Base-by-base conservation (phyloP, 1,140 invertebrate species). In the Zaprionus lachaisei region DNA sequence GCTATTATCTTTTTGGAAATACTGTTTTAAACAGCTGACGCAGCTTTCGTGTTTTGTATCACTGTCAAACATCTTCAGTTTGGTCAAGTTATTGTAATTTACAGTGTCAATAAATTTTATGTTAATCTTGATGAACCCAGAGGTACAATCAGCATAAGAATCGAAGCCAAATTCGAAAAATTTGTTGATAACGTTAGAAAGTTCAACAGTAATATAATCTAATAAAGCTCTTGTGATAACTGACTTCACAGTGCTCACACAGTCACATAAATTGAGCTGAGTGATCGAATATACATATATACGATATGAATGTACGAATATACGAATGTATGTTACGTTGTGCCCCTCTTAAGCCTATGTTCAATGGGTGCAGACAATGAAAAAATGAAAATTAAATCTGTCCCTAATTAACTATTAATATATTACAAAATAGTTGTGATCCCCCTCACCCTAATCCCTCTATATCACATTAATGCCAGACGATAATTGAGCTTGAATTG, bases 401-500 rank as follows among this genome's bases (percentile, higher is more conserved):
- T 17, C n/a, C 7, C 41, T 17, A 17, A 47, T 47, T 47, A 47
- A 47, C 41, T 17, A 47, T 51, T 51, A 51, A 51, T 24, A 24
- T 24, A 51, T 51, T 51, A 51, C 47, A 51, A 51, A 51, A 24
- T 51, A 51, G 47, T 24, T 22, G 11, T 4, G 11, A 4, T 51
- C 0, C 20, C 20, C 20, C 9, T 22, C 47, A 4, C 47, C 7
- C 2, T 12, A 11, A 20, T 5, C 20, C 11, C 20, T 2, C 20
- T 51, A 11, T 11, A 14, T 5, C 20, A 14, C 20, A 51, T 22
- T 51, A 51, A 22, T 22, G 41, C 41, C 41, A 47, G 47, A 51
- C 47, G 12, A 51, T 51, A 51, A 51, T 51, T 51, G 47, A 47
- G 41, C 47, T 51, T 51, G 47, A 51, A 51, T 51, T 51, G 20